These are phyloP conservation scores for Parnassius mnemosyne DNA, from an alignment of 2,888 invertebrate genomes.

Conservation along the genomic window DNA sequence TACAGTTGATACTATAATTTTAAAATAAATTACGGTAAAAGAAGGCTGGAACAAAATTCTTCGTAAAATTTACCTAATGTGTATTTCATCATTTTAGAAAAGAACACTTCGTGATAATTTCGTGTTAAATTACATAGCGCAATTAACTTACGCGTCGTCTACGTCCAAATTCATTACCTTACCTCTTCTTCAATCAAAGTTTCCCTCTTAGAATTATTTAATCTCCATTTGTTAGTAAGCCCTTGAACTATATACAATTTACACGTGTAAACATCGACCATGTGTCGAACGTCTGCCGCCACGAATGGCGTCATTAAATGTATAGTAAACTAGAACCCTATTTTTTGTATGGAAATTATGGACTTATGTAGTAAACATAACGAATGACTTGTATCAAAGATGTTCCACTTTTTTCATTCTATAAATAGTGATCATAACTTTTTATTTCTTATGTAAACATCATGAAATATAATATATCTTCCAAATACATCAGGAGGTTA, in stretches of 20 bases:
- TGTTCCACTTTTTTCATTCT: neutral
- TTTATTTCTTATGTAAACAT: too few relatives aligned
- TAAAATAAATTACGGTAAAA: too few relatives aligned
- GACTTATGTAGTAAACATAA: neutral
- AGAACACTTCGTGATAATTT: too few relatives aligned
- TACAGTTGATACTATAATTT: too few relatives aligned
- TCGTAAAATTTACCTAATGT: too few relatives aligned
- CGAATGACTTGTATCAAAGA: slow-evolving; percentile 1
- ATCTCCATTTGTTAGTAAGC: neutral
- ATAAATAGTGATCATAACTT: too few relatives aligned
- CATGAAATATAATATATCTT: too few relatives aligned
- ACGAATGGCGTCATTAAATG: slow-evolving; percentile 1
- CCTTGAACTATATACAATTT: slow-evolving; percentile 12
- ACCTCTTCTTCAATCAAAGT: slow-evolving; percentile 5
- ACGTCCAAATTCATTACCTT: slow-evolving; percentile 28
- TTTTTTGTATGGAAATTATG: neutral
- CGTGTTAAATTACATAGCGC: too few relatives aligned
- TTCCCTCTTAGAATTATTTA: slow-evolving; percentile 2
- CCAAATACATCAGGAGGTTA: too few relatives aligned
- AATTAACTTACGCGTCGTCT: slow-evolving; percentile 38
- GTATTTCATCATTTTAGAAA: too few relatives aligned
- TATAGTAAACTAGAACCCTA: neutral
- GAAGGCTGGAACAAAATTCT: too few relatives aligned
- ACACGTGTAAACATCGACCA: slow-evolving; percentile 3
- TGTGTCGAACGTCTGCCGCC: slow-evolving; percentile 1